A percentile compares a stretch with the other conserved stretches of the same genome.
Evolutionary conservation across 2,888 invertebrate genomes (phyloP).

Genomic region (Calephelis perditalis): DNA sequence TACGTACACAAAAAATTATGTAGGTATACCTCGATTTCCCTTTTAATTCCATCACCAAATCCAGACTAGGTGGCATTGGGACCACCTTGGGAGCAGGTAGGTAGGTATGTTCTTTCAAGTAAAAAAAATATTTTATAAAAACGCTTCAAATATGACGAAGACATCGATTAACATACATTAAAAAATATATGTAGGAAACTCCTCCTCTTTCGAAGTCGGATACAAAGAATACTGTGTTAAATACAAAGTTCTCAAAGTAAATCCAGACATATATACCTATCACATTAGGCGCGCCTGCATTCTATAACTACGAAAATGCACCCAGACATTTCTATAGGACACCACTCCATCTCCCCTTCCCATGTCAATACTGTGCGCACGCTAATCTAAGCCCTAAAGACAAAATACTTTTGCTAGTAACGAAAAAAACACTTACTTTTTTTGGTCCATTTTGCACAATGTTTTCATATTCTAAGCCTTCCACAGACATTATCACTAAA

Average conservation of each 20-base stretch:
- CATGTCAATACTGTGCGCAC: conserved; percentile 30
- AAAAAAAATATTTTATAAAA: too few species aligned
- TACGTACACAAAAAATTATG: too few species aligned
- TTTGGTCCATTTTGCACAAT: conserved; percentile 81
- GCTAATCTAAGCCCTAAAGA: conserved; percentile 23
- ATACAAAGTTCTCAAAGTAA: conserved; percentile 13
- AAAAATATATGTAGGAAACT: too few species aligned
- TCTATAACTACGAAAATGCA: conserved; percentile 54
- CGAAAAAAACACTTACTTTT: conserved; percentile 72
- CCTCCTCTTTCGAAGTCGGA: too few species aligned
- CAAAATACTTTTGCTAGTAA: conserved; percentile 11
- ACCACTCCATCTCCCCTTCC: conserved; percentile 43
- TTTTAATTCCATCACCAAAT: too few species aligned
- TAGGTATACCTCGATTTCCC: too few species aligned
- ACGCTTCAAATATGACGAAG: too few species aligned
- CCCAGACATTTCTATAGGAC: conserved; percentile 68
- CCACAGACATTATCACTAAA: conserved; percentile 71
- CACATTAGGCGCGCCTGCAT: conserved; percentile 44
- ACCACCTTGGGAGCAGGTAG: too few species aligned
- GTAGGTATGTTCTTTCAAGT: too few species aligned
- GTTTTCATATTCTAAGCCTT: conserved; percentile 82
- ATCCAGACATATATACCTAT: conserved; percentile 50
- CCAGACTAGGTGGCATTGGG: too few species aligned
- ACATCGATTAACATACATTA: too few species aligned
- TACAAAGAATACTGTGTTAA: neutral